Conservation (phyloP, 2,113 vertebrate genomes). For the Nettapus auritus region DNA sequence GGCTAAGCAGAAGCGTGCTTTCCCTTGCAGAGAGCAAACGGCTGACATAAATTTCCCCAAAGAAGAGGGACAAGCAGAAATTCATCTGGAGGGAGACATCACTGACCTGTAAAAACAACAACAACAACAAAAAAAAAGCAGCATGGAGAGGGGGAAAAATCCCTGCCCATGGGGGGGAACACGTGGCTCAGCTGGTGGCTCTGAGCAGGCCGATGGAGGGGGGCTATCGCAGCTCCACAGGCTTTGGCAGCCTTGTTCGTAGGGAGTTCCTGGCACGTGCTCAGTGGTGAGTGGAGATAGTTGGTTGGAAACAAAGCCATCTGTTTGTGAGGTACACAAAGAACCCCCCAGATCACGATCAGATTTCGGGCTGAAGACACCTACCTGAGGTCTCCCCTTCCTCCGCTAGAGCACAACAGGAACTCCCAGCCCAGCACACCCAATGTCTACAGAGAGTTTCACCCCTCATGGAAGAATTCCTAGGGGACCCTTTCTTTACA, state of each 20-base stretch:
- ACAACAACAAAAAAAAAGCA: not conserved
- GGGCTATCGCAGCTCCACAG: not conserved
- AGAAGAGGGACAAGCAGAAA: not conserved
- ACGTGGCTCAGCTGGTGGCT: rapidly evolving
- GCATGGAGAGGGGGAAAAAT: not conserved
- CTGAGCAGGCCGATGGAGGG: not conserved
- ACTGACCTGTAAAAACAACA: not conserved
- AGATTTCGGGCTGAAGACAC: not conserved
- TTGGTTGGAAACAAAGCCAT: not conserved
- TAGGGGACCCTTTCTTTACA: not conserved
- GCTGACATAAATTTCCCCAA: not conserved
- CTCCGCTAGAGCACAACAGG: not conserved
- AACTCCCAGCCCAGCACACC: not conserved
- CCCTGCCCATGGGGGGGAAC: rapidly evolving
- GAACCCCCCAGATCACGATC: not conserved
- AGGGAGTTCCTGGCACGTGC: not conserved
- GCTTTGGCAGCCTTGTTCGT: not conserved
- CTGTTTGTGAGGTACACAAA: not conserved
- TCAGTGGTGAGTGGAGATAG: not conserved
- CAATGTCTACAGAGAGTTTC: not conserved
- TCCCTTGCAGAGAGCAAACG: not conserved
- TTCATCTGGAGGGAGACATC: not conserved
- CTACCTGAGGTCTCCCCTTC: not conserved
- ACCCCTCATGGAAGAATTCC: not conserved
- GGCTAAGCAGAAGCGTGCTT: not conserved